phyloP scores from a whole-genome alignment of 2,888 invertebrate genomes.

The Eupelmus urozonus region DNA sequence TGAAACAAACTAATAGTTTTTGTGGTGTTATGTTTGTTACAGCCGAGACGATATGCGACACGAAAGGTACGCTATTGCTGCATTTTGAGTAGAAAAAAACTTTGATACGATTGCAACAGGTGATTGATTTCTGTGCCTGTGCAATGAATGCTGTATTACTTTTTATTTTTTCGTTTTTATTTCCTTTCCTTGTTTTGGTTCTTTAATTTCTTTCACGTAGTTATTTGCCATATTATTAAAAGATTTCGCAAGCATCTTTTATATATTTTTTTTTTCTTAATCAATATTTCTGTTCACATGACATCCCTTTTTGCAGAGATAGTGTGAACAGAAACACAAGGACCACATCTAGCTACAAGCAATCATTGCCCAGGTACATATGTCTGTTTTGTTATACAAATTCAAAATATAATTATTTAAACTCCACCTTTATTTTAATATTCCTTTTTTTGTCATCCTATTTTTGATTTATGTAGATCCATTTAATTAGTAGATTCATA shows the following conservation, averaged over 20 bases:
- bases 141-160: conserved; percentile 75
- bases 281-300: conserved; percentile 77
- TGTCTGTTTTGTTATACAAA: conserved; percentile 72
- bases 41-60: conserved; percentile 77
- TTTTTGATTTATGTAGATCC: too few relatives aligned
- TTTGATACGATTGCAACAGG: conserved; percentile 75
- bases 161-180: conserved; percentile 56
- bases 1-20: conserved; percentile 49
- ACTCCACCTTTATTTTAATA: conserved; percentile 41
- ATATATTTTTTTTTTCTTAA: conserved; percentile 57
- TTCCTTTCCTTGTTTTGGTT: conserved; percentile 51
- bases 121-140: conserved; percentile 77
- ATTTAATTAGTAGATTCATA: too few relatives aligned
- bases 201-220: conserved; percentile 67
- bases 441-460: not conserved
- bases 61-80: conserved; percentile 77
- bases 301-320: conserved; percentile 77
- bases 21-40: conserved; percentile 72
- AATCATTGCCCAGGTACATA: conserved; percentile 78
- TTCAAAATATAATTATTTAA: conserved; percentile 57
- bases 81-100: conserved; percentile 71
- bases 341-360: conserved; percentile 78
- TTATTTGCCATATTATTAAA: conserved; percentile 71
- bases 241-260: conserved; percentile 63
- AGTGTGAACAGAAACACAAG: conserved; percentile 78